Base-by-base conservation (phyloP, 2,888 invertebrate genomes). In the Lepetodrilus schrolli region DNA sequence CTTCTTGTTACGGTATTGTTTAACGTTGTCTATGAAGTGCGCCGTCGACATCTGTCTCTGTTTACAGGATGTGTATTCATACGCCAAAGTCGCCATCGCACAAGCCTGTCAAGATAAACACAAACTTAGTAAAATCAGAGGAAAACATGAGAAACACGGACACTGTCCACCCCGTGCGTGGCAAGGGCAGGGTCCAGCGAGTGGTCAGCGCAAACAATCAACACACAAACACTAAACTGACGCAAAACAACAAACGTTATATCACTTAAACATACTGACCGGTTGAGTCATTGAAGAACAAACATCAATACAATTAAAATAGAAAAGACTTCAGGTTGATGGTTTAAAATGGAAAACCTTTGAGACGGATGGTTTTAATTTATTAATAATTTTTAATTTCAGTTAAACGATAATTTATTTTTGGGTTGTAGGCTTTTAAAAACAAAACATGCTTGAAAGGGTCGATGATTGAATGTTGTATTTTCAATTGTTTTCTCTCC, bases 11-110 rank as follows among this genome's bases (percentile, higher is more conserved):
- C 34, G 58, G 34, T 34, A 58, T 58, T 58, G 58, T 58, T 30
- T 58, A 51, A 58, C 26, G 30, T 58, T 58, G 58, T 58, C 58
- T 58, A 58, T 34, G 58, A 58, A 58, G 58, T 58, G 58, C 23
- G 58, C 34, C 58, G 58, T 58, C 58, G 26, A 58, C 58, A 58
- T 58, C 58, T 58, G 58, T 30, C 58, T 58, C 13, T 58, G 58
- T 58, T 58, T 58, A 34, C 21, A 7, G 30, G 58, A 17, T 58
- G 30, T 58, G 58, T 58, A 17, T 58, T 30, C 58, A 58, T 58
- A 58, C 58, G 58, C 58, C 58, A 34, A 23, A 34, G 30, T 13
- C 58, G 26, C 4, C 51, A 26, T 58, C 17, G 21, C 21, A 13
- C 58, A 30, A 58, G 34, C 30, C 58, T 58, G 58, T 58, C 58